These are phyloP conservation scores for Oppia nitens DNA, from an alignment of 1,140 invertebrate genomes.

Conservation along the genomic window DNA sequence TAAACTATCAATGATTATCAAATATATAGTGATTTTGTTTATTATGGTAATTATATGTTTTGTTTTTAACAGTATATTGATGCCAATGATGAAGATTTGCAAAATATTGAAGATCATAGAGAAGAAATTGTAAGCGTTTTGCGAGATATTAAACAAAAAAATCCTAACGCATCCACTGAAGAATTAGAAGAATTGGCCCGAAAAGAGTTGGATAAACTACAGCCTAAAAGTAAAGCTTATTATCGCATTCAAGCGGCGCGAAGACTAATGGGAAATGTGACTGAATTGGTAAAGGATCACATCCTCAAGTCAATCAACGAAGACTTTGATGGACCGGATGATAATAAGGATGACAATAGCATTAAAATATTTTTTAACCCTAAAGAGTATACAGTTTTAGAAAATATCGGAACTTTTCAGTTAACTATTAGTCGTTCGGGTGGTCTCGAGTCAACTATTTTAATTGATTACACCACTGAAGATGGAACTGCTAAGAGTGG, in stretches of 20 bases:
- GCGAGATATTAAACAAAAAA: constrained; percentile 65
- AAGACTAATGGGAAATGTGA: constrained; percentile 81
- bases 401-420: constrained; percentile 86
- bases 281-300: not conserved
- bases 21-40: not conserved
- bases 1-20: too few relatives aligned
- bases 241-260: constrained; percentile 87
- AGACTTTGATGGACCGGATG: constrained; percentile 15
- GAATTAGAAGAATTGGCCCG: constrained; percentile 85
- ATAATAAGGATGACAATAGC: constrained; percentile 27
- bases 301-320: constrained; percentile 15
- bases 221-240: constrained; percentile 89
- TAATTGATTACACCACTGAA: constrained; percentile 83
- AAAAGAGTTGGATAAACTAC: constrained; percentile 77
- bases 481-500: constrained; percentile 91
- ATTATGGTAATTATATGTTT: not conserved
- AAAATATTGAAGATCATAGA: constrained; percentile 76
- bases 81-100: constrained; percentile 42
- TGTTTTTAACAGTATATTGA: constrained; percentile 17
- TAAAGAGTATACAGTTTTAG: constrained; percentile 93
- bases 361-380: constrained; percentile 74
- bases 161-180: constrained; percentile 65
- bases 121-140: constrained; percentile 79
- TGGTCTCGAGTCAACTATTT: constrained; percentile 15
- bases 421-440: constrained; percentile 65